A percentile compares a stretch with the other conserved stretches of the same genome.
These are phyloP conservation scores for Semotilus atromaculatus DNA, from an alignment of 2,797 vertebrate genomes.

Conservation along the genomic window DNA sequence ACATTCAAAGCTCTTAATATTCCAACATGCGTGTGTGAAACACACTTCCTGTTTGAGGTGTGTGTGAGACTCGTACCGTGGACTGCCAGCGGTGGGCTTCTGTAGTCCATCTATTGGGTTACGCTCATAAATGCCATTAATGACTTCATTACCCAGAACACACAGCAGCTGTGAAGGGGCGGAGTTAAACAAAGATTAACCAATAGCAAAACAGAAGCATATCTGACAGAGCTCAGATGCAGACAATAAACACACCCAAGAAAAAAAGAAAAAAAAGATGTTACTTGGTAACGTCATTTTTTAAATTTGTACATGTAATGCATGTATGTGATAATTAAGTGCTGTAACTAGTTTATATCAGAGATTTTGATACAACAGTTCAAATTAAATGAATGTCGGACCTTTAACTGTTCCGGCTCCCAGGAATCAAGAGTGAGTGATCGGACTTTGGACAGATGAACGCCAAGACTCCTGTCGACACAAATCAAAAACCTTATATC, in stretches of 20 bases:
- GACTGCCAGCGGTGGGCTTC: constrained; percentile 69
- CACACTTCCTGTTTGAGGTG: neutral
- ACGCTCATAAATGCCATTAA: constrained; percentile 76
- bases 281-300: neutral
- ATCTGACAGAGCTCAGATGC: neutral
- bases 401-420: constrained; percentile 82
- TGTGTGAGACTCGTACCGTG: constrained; percentile 61
- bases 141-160: constrained; percentile 74
- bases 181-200: neutral
- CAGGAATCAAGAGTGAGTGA: constrained; percentile 83
- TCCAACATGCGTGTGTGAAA: neutral
- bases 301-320: too few relatives aligned
- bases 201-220: neutral
- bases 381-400: constrained; percentile 36
- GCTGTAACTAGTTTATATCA: neutral
- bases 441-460: constrained; percentile 80
- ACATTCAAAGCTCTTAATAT: neutral
- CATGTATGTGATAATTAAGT: neutral
- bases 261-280: neutral
- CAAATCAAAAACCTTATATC: neutral
- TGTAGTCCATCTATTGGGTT: constrained; percentile 62
- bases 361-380: neutral
- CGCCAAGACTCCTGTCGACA: constrained; percentile 77
- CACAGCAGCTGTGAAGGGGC: constrained; percentile 71
- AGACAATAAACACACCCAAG: neutral